Percentiles rank a stretch among this genome's conserved stretches.
phyloP scores from a whole-genome alignment of 2,888 invertebrate species.

The Acheta domesticus region DNA sequence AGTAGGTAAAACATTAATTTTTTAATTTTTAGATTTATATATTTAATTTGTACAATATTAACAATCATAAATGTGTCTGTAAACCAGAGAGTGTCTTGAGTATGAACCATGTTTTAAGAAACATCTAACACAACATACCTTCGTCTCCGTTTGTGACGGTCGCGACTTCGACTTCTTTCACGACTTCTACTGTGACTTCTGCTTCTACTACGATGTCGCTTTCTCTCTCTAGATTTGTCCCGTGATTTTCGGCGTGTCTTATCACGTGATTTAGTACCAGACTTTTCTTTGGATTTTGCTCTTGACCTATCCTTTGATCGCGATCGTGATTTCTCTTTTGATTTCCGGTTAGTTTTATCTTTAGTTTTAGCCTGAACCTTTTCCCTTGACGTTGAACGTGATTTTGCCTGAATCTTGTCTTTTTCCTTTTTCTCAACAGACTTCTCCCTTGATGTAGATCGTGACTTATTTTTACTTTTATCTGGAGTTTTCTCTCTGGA shows the following conservation, averaged over 20 bases:
- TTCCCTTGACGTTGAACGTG: not conserved
- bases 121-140: not conserved
- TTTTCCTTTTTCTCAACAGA: not conserved
- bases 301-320: not conserved
- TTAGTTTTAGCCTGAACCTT: not conserved
- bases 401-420: not conserved
- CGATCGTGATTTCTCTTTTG: not conserved
- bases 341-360: not conserved
- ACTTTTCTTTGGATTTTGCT: not conserved
- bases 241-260: not conserved
- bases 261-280: not conserved
- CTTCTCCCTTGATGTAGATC: not conserved
- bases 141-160: not conserved
- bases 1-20: not conserved
- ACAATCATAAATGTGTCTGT: too few species aligned
- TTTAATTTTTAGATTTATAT: slow-evolving; percentile 21
- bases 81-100: too few species aligned
- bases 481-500: not conserved
- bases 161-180: not conserved
- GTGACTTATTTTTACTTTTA: not conserved
- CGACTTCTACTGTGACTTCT: not conserved
- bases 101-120: too few species aligned
- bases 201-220: not conserved
- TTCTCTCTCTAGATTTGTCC: not conserved
- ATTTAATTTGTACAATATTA: not conserved